A percentile compares a stretch with the other conserved stretches of the same genome.
Evolutionary conservation across 2,888 invertebrate species (phyloP).

Genomic region (Leptarthrus brevirostris): DNA sequence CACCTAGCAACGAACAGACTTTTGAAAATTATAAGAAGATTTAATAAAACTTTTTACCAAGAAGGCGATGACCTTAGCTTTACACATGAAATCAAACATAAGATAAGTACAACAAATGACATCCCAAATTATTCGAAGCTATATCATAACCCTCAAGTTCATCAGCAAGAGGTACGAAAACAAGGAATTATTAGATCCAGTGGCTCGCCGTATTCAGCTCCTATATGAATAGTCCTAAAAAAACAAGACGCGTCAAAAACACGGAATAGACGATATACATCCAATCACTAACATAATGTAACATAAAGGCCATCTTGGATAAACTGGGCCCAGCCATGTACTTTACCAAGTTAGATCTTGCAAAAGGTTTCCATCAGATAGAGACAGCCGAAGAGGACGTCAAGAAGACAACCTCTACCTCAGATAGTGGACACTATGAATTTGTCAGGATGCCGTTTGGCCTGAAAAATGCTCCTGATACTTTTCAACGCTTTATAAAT

Average conservation of each 20-base stretch:
- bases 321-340: conserved; percentile 57
- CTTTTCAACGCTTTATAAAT: too few relatives aligned
- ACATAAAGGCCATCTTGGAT: conserved; percentile 59
- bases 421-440: too few relatives aligned
- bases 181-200: conserved; percentile 34
- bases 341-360: conserved; percentile 59
- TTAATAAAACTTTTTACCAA: too few relatives aligned
- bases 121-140: conserved; percentile 48
- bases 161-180: conserved; percentile 42
- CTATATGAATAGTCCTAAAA: conserved; percentile 45
- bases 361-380: conserved; percentile 60
- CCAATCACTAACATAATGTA: conserved; percentile 56
- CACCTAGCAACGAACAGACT: background rate
- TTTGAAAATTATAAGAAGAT: background rate
- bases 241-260: conserved; percentile 45
- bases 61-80: too few relatives aligned
- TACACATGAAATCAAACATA: conserved; percentile 32
- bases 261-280: conserved; percentile 46
- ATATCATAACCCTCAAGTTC: conserved; percentile 50
- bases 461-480: too few relatives aligned
- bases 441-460: too few relatives aligned
- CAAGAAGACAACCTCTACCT: conserved; percentile 58
- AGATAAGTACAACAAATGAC: conserved; percentile 29
- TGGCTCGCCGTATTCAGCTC: conserved; percentile 52
- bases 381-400: conserved; percentile 56